Percentiles rank a stretch among this genome's conserved stretches.
phyloP scores from a whole-genome alignment of 2,888 invertebrate species.

The Nomada fucata region DNA sequence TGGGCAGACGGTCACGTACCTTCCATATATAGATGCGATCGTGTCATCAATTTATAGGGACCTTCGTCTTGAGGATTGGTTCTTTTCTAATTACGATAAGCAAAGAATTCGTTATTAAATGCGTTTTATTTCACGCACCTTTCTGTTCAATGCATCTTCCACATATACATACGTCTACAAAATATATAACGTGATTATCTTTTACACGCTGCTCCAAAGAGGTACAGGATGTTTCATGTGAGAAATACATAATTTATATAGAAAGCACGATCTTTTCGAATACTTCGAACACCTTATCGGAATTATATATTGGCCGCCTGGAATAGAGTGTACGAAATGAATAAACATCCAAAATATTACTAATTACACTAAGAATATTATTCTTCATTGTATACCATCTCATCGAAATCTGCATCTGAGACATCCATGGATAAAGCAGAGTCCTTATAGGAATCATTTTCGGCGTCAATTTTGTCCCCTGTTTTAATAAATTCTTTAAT shows the following conservation, averaged over 20 bases:
- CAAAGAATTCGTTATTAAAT: background rate
- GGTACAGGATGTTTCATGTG: background rate
- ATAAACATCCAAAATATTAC: background rate
- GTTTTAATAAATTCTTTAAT: background rate
- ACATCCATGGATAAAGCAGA: conserved; percentile 15
- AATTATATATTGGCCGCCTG: conserved; percentile 36
- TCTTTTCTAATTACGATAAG: conserved; percentile 19
- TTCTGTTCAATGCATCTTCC: background rate
- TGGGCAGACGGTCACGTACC: conserved; percentile 68
- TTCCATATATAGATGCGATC: conserved; percentile 69
- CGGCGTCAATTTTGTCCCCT: background rate
- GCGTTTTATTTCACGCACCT: conserved; percentile 33
- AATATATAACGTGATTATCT: background rate
- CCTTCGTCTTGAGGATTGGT: conserved; percentile 9
- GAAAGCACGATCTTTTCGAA: background rate
- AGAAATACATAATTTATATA: background rate
- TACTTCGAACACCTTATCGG: background rate
- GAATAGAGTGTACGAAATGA: conserved; percentile 16
- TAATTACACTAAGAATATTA: background rate
- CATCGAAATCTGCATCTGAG: conserved; percentile 45
- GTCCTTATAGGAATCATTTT: conserved; percentile 3
- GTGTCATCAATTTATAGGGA: conserved; percentile 46
- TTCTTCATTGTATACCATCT: conserved; percentile 21
- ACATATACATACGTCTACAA: background rate
- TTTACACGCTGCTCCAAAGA: background rate